These are phyloP conservation scores for Himalopsyche japonica DNA, from an alignment of 2,888 invertebrate genomes.

Conservation along the genomic window DNA sequence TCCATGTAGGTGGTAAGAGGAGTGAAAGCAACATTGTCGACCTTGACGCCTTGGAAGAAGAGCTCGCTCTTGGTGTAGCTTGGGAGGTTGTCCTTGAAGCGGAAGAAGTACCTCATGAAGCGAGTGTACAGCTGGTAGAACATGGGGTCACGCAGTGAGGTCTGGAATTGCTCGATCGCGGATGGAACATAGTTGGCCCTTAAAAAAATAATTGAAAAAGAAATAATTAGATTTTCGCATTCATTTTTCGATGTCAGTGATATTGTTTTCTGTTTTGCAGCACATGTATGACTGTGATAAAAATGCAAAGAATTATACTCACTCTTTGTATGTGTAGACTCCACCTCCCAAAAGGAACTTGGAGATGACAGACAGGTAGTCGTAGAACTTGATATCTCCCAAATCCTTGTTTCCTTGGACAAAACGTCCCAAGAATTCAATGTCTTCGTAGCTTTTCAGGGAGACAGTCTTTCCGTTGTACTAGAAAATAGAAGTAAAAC, in stretches of 20 bases:
- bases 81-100: conserved; percentile 64
- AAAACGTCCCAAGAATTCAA: conserved; percentile 60
- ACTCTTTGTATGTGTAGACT: not conserved
- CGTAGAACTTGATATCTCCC: conserved; percentile 47
- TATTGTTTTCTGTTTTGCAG: not conserved
- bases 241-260: not conserved
- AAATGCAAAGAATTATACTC: not conserved
- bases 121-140: conserved; percentile 72
- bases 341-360: conserved; percentile 52
- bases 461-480: conserved; percentile 48
- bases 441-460: conserved; percentile 51
- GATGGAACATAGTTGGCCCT: conserved; percentile 59
- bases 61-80: conserved; percentile 67
- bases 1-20: conserved; percentile 69
- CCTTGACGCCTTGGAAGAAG: conserved; percentile 62
- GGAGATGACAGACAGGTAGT: conserved; percentile 61
- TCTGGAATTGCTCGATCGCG: conserved; percentile 65
- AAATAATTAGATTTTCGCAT: not conserved
- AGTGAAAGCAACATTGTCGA: conserved; percentile 64
- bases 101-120: conserved; percentile 59
- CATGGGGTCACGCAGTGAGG: conserved; percentile 71
- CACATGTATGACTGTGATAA: no score
- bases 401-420: conserved; percentile 62
- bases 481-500: not conserved
- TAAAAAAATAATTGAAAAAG: not conserved